Conservation (phyloP, 2,888 invertebrate species). For the Cinara cedri region DNA sequence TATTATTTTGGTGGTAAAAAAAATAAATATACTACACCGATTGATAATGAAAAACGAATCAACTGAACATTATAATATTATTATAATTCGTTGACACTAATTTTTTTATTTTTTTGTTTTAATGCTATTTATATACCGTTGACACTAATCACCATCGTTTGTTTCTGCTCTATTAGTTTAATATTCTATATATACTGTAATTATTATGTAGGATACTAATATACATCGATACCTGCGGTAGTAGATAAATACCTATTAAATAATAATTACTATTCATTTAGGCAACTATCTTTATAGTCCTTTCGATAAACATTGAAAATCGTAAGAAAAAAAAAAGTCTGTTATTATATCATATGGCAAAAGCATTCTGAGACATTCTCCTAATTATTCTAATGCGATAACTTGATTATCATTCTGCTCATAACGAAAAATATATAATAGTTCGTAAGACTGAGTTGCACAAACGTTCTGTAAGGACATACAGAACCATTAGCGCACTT, state of each 20-base stretch:
- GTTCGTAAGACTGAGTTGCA: too few species aligned
- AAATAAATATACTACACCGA: not conserved
- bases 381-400: too few species aligned
- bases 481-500: too few species aligned
- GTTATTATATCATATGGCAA: too few species aligned
- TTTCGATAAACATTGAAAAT: slow-evolving; percentile 10
- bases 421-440: too few species aligned
- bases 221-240: too few species aligned
- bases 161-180: slow-evolving; percentile 3
- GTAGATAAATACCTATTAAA: slow-evolving; percentile 18
- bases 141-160: not conserved
- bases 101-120: too few species aligned
- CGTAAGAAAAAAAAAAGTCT: not conserved
- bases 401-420: too few species aligned
- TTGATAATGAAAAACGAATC: slow-evolving; percentile 31
- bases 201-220: not conserved
- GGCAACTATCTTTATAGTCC: too few species aligned
- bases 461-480: too few species aligned
- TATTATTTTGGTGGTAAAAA: not conserved
- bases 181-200: not conserved
- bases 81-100: not conserved
- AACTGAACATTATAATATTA: slow-evolving; percentile 1
- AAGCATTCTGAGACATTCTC: too few species aligned
- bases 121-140: not conserved
- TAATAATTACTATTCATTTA: slow-evolving; percentile 18